Evolutionary conservation across 1,140 invertebrate species (phyloP), one percentile per base, ranked within the genome.

Genomic region (Drosophila tristis): DNA sequence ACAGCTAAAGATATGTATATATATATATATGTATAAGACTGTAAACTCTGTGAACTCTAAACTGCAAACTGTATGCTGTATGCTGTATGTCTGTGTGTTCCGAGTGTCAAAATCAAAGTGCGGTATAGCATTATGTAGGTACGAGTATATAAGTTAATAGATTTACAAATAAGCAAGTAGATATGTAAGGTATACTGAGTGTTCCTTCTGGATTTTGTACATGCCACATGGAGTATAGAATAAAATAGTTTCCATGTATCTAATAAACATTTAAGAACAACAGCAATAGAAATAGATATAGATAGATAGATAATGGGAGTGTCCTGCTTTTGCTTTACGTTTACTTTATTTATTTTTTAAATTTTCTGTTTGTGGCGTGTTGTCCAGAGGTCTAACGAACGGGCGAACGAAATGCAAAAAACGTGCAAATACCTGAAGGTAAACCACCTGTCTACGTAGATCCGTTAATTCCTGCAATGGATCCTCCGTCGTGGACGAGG

Each of bases 381-480:
- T 20, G 4, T 47, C 54, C 58, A 56, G 62, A 5, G 35, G 7
- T 29, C 58, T 80, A 72, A 78, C 20, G 20, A 20, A 53, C 81
- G 76, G 85, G 77, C 81, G 78, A 86, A 87, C 84, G 61, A 89
- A 84, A 89, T 77, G 79, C 79, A 82, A 76, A 78, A 72, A 87
- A 80, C 91, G 91, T 92, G 91, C 91, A 92, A 90, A 92, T 92
- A 94, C 95, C 94, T 96, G 95, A 86, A 96, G 93, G 90, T 95
- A 96, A 90, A 96, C 92, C 72, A 96, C 95, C 92, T 97, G 96
- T 78, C 96, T 94, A 59, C 95, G 93, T 87, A 97, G 93, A 93
- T 97, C 96, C n/a, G 94, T 93, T 91, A 96, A 91, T 92, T 96
- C 95, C 92, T 95, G 92, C 82, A 93, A 91, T 78, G 93, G 92